Evolutionary conservation across 2,888 invertebrate species (phyloP).

Genomic region (Antitype chi): DNA sequence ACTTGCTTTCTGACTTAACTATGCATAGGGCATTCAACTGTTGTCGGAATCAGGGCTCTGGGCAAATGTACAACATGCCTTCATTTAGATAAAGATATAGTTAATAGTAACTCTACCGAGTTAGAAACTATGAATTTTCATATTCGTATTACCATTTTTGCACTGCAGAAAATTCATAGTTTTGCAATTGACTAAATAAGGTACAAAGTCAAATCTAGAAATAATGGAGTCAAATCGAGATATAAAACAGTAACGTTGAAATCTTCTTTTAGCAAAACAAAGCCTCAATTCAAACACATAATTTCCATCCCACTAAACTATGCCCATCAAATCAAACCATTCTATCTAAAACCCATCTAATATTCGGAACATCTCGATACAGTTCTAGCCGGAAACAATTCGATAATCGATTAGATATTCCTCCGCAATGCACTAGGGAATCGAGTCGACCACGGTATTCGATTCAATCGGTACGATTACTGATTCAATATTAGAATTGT

Average conservation of each 20-base stretch:
- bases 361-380: slow-evolving; percentile 61
- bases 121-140: too few relatives aligned
- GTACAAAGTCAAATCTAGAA: neutral
- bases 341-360: slow-evolving; percentile 51
- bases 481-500: slow-evolving; percentile 64
- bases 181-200: neutral
- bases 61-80: neutral
- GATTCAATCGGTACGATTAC: slow-evolving; percentile 65
- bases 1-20: neutral
- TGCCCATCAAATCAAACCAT: slow-evolving; percentile 32
- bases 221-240: neutral
- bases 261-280: neutral
- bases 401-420: slow-evolving; percentile 66
- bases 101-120: neutral
- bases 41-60: neutral
- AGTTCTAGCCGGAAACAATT: slow-evolving; percentile 61
- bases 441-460: slow-evolving; percentile 56
- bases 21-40: neutral
- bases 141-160: too few relatives aligned
- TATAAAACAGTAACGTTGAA: neutral
- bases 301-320: slow-evolving; percentile 29
- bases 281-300: slow-evolving; percentile 11
- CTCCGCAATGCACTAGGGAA: slow-evolving; percentile 54
- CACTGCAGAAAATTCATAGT: neutral
- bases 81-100: neutral